Base-by-base conservation (phyloP, 2,888 invertebrate species). In the Brachylomia viminalis region DNA sequence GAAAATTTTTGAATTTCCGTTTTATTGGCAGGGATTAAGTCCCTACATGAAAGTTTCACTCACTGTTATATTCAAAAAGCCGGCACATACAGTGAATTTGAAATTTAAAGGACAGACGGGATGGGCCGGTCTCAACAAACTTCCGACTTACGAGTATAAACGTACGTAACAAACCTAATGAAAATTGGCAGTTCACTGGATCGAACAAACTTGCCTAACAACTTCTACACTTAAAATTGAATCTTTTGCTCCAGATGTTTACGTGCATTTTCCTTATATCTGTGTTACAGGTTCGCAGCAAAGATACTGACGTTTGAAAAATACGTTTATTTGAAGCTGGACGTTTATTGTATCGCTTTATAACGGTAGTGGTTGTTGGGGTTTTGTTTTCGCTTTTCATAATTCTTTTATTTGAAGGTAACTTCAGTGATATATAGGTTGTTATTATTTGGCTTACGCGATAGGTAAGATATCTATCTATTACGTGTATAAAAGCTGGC, bases 161-260 rank as follows among this genome's bases (percentile, higher is more conserved):
- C 86, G 87, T 90, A 92, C 91, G 91, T 92, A 66, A 78, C 92
- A 90, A 86, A 86, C 88, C 88, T 95, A 96, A 96, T 96, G 95
- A 95, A 95, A 95, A 96, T 95, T 95, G 96, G 92, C 96, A 95
- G 95, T 88, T 92, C 92, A 92, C 90, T 94, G 93, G 92, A 92
- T 94, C 93, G 93, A 92, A 92, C 91, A 89, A 92, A 92, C 91
- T 92, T 91, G 86, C 82, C 87, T 86, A 88, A 82, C 82, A 83
- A 71, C 68, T 69, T 72, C 45, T 70, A 47, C 72, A 76, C 64
- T 75, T 58, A 42, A 84, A 79, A 87, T 74, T 86, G 81, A 79
- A 82, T 79, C 82, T 84, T 86, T 67, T 71, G 76, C 68, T 4
- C 0, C 61, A 76, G 73, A 75, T 75, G 73, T 80, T 85, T 64